These are phyloP conservation scores for Etheostoma spectabile DNA, from an alignment of 2,113 vertebrate species.

Conservation along the genomic window DNA sequence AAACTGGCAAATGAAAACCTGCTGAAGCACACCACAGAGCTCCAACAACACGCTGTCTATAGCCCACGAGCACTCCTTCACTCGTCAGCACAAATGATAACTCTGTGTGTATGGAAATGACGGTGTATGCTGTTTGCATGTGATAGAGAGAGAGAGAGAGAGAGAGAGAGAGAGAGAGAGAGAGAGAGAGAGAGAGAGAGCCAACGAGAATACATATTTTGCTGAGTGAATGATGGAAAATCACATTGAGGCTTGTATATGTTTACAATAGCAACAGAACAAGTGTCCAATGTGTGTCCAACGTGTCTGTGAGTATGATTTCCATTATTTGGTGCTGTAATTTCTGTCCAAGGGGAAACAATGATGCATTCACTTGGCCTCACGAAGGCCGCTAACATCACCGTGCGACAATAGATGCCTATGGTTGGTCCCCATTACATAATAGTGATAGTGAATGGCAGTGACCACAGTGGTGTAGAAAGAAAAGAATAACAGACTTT, in stretches of 20 bases:
- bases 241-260: slow-evolving; percentile 23
- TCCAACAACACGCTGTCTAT: slow-evolving; percentile 35
- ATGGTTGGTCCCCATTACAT: slow-evolving; percentile 53
- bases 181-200: neutral
- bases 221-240: slow-evolving; percentile 13
- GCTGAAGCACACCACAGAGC: slow-evolving; percentile 70
- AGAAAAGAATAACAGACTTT: slow-evolving; percentile 22
- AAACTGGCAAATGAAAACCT: slow-evolving; percentile 81
- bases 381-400: slow-evolving; percentile 28
- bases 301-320: slow-evolving; percentile 24
- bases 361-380: slow-evolving; percentile 55
- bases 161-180: neutral
- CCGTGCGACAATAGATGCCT: slow-evolving; percentile 39
- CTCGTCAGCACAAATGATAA: slow-evolving; percentile 43
- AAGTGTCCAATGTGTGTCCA: slow-evolving; percentile 27
- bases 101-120: slow-evolving; percentile 27
- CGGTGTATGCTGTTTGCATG: slow-evolving; percentile 10
- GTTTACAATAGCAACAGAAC: slow-evolving; percentile 53
- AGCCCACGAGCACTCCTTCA: slow-evolving; percentile 2
- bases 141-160: neutral
- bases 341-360: slow-evolving; percentile 54
- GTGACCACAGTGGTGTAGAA: slow-evolving; percentile 22
- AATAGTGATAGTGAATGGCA: slow-evolving; percentile 56
- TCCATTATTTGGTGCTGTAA: slow-evolving; percentile 58
- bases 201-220: slow-evolving; percentile 15